These are phyloP conservation scores for Physeter macrocephalus DNA, from an alignment of 2,113 vertebrate genomes.

Conservation along the genomic window DNA sequence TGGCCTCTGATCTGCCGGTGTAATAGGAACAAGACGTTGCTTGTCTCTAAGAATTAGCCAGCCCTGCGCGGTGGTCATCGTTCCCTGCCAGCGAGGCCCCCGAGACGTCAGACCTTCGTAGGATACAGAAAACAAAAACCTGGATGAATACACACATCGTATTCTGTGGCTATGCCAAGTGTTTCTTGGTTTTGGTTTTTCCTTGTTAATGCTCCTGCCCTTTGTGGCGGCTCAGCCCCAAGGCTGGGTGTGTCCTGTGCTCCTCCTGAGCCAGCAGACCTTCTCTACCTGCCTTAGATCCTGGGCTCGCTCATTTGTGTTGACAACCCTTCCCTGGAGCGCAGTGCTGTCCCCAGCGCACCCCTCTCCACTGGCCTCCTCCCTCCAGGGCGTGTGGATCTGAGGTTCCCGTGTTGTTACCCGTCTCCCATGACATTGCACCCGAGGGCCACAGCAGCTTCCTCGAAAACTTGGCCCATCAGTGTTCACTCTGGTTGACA, in stretches of 20 bases:
- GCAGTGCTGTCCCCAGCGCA: neutral
- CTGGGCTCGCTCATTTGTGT: neutral
- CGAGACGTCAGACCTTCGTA: neutral
- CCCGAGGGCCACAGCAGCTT: neutral
- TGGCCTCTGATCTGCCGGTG: neutral
- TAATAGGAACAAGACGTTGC: neutral
- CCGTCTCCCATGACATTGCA: fast-evolving
- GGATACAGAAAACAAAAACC: neutral
- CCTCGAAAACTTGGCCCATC: fast-evolving
- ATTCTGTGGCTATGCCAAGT: neutral
- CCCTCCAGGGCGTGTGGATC: neutral
- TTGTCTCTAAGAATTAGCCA: neutral
- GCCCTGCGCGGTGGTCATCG: neutral
- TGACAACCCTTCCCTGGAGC: neutral
- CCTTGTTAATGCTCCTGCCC: no score
- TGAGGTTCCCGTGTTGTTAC: neutral
- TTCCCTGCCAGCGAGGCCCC: neutral
- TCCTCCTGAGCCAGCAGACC: neutral
- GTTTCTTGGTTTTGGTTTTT: neutral
- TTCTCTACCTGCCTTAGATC: neutral
- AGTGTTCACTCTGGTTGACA: neutral
- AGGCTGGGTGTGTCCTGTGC: neutral
- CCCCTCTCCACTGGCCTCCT: neutral
- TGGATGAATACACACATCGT: neutral
- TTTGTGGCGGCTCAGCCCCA: neutral